Evolutionary conservation across 2,888 invertebrate species (phyloP), one percentile per base, ranked within the genome.

Genomic region (Melanargia galathea): DNA sequence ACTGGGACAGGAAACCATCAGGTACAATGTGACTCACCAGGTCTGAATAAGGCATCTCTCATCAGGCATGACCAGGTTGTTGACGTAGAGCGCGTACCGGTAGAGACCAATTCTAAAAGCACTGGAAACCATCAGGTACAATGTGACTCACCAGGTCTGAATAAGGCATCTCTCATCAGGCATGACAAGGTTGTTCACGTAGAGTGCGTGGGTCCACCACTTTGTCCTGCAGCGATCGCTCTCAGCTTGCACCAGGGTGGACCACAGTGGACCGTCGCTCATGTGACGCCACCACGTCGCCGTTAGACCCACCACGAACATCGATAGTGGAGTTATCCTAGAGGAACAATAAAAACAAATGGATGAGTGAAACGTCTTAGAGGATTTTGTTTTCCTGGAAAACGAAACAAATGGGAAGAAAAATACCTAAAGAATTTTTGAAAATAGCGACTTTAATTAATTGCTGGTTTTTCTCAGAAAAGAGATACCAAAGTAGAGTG

Each of bases 171-270:
- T 65, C 2, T 70, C 68, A n/a, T 73, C 69, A 4, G 68, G 64
- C 13, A 20, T 52, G 13, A 70, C 56, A 13, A 74, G 58, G 70
- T 76, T 76, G 51, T 75, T 69, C 8, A 73, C 6, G 64, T 70
- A 76, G 16, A 77, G 69, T 2, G 68, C 65, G 8, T 75, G 72
- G 1, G 70, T 60, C 72, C 73, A 74, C 70, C 73, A 75, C 59
- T 74, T 72, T 49, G 61, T 49, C 2, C 75, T 69, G 62, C 78
- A 78, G 60, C 60, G 33, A 2, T 60, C 66, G 20, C 67, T 68
- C 68, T 78, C 77, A 10, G 46, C 58, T 26, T 66, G 69, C 55
- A 76, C 71, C 10, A 73, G 26, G 0, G 66, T 40, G 3, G 40
- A 33, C 75, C 75, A 75, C 43, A 71, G 64, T 7, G 75, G 69